A percentile compares a stretch with the other conserved stretches of the same genome.
Conservation (phyloP, 2,113 vertebrate species). For the Corvus moneduloides region DNA sequence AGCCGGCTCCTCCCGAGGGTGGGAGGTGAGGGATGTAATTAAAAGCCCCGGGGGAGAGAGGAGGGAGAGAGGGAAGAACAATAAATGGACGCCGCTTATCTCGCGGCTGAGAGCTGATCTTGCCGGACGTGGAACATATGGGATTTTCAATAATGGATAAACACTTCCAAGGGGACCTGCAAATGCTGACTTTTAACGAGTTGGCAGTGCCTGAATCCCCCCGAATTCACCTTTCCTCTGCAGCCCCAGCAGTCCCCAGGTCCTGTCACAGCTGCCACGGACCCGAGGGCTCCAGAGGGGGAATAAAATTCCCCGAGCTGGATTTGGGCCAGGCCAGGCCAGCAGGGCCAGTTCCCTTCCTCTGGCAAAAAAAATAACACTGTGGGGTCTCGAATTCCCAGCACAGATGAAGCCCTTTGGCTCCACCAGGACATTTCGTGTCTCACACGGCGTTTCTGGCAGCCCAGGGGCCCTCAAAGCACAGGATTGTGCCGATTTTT, state of each 20-base stretch:
- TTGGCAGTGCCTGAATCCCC: background rate
- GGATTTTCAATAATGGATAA: slow-evolving; percentile 55
- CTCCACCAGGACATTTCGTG: background rate
- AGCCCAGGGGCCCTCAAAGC: background rate
- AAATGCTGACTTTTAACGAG: slow-evolving; percentile 9
- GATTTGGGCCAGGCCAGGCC: slow-evolving; percentile 1
- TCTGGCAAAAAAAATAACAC: background rate
- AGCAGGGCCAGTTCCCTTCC: background rate
- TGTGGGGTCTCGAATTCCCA: background rate
- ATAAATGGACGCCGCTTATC: slow-evolving; percentile 3
- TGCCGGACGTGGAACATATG: slow-evolving; percentile 35
- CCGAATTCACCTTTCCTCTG: background rate
- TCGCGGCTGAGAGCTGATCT: slow-evolving; percentile 10
- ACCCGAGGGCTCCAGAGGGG: background rate
- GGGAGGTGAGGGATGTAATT: slow-evolving; percentile 29
- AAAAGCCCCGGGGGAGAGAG: background rate
- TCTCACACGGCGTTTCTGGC: background rate
- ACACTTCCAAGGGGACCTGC: slow-evolving; percentile 26
- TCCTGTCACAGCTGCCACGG: background rate
- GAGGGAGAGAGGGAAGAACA: background rate
- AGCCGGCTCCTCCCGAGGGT: background rate
- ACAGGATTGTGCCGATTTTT: rapidly evolving
- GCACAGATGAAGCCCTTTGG: background rate
- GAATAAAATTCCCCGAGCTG: background rate
- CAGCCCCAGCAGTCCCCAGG: background rate